phyloP scores from a whole-genome alignment of 2,797 vertebrate species.

The Enteromius anoplus region DNA sequence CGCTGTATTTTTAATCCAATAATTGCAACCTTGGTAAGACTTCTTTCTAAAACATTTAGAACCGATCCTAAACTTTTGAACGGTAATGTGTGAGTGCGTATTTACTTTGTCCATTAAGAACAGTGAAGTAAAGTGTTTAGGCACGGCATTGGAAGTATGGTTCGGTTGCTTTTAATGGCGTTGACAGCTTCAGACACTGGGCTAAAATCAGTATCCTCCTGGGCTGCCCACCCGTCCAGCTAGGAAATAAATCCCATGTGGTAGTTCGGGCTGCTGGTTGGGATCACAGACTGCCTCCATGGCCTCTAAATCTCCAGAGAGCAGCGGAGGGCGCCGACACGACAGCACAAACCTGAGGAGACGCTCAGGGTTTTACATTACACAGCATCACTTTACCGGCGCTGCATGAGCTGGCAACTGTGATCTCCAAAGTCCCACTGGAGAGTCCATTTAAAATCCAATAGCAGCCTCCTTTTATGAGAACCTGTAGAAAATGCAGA shows the following conservation, averaged over 20 bases:
- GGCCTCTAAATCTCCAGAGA: conserved; percentile 78
- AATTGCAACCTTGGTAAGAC: neutral
- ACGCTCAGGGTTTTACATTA: conserved; percentile 77
- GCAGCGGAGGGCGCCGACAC: conserved; percentile 80
- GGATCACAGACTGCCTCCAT: conserved; percentile 81
- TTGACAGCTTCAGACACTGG: conserved; percentile 82
- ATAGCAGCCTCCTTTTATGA: conserved; percentile 28
- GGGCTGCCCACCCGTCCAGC: conserved; percentile 77
- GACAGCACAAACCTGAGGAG: conserved; percentile 69
- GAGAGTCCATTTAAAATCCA: conserved; percentile 37
- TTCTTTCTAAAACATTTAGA: neutral
- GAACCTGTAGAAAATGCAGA: conserved; percentile 24
- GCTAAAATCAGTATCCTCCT: conserved; percentile 81
- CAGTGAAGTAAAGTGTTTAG: conserved; percentile 72
- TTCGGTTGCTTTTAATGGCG: conserved; percentile 77
- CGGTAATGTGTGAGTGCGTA: neutral
- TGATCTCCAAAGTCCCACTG: conserved; percentile 40
- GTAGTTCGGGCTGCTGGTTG: conserved; percentile 75
- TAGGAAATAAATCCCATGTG: conserved; percentile 83
- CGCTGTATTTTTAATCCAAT: neutral
- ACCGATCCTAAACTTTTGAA: neutral
- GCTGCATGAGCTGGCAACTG: conserved; percentile 60
- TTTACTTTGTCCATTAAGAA: conserved; percentile 3
- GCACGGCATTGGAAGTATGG: conserved; percentile 70
- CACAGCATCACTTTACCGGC: conserved; percentile 72